These are phyloP conservation scores for Athetis lepigone DNA, from an alignment of 2,888 invertebrate species.

Conservation along the genomic window DNA sequence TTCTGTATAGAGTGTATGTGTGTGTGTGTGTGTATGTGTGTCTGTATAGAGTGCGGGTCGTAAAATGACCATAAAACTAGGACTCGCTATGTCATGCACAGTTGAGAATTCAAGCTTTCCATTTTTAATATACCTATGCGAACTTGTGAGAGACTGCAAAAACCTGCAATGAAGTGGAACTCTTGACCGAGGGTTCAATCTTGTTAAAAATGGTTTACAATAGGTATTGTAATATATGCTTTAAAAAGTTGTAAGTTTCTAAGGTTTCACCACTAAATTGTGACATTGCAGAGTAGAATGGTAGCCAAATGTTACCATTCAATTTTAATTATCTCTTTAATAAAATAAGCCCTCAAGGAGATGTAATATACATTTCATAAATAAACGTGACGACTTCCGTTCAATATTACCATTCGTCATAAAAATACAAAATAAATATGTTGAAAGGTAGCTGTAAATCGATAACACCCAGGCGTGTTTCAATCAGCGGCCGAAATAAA, in stretches of 20 bases:
- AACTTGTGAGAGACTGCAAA: slow-evolving; percentile 4
- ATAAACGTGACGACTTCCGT: background rate
- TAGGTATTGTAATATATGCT: background rate
- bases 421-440: background rate
- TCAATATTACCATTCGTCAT: background rate
- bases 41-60: background rate
- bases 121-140: slow-evolving; percentile 24
- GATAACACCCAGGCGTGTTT: slow-evolving; percentile 1
- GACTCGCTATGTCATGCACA: slow-evolving; percentile 3
- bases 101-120: background rate
- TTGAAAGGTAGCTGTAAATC: background rate
- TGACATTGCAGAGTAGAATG: background rate
- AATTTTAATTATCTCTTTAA: too few relatives aligned
- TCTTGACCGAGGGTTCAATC: background rate
- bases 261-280: background rate
- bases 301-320: too few relatives aligned
- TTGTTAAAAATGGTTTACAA: background rate
- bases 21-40: background rate
- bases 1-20: too few relatives aligned
- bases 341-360: background rate
- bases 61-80: slow-evolving; percentile 15
- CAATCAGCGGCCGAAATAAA: slow-evolving; percentile 2
- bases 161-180: slow-evolving; percentile 7
- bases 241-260: background rate
- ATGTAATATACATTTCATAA: background rate